Evolutionary conservation across 2,888 invertebrate genomes (phyloP).

Genomic region (Lysandra coridon): DNA sequence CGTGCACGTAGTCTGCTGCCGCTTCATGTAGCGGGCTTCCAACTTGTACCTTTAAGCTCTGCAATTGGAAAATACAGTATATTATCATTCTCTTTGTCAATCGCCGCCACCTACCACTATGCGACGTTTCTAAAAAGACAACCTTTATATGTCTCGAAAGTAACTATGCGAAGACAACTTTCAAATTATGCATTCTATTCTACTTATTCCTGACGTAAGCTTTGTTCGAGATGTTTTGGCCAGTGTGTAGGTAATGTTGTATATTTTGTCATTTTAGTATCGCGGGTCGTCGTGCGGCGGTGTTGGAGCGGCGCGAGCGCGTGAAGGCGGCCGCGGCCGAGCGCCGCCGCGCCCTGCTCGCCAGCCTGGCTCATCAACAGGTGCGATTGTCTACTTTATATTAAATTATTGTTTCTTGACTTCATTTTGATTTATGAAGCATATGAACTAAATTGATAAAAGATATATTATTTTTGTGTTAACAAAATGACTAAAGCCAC

Average conservation of each 20-base stretch:
- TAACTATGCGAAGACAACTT: neutral
- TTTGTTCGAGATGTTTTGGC: neutral
- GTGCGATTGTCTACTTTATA: slow-evolving; percentile 42
- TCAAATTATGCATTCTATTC: too few relatives aligned
- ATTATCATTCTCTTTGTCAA: neutral
- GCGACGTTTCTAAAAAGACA: neutral
- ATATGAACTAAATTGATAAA: too few relatives aligned
- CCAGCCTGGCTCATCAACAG: slow-evolving; percentile 92
- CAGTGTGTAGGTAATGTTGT: neutral
- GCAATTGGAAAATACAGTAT: too few relatives aligned
- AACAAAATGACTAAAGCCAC: too few relatives aligned
- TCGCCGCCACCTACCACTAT: neutral
- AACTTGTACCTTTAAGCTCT: too few relatives aligned
- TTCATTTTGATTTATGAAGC: too few relatives aligned
- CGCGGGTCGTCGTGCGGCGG: slow-evolving; percentile 86
- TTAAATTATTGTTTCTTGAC: too few relatives aligned
- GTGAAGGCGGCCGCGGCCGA: slow-evolving; percentile 88
- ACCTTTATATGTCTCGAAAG: neutral
- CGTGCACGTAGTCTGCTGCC: too few relatives aligned
- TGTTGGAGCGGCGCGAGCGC: slow-evolving; percentile 85
- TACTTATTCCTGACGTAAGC: too few relatives aligned
- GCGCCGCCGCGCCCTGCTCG: slow-evolving; percentile 86
- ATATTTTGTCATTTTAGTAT: slow-evolving; percentile 72
- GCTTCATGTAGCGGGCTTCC: too few relatives aligned
- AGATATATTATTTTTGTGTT: too few relatives aligned